Base-by-base conservation (phyloP, 2,888 invertebrate species). In the Peribatodes rhomboidaria region DNA sequence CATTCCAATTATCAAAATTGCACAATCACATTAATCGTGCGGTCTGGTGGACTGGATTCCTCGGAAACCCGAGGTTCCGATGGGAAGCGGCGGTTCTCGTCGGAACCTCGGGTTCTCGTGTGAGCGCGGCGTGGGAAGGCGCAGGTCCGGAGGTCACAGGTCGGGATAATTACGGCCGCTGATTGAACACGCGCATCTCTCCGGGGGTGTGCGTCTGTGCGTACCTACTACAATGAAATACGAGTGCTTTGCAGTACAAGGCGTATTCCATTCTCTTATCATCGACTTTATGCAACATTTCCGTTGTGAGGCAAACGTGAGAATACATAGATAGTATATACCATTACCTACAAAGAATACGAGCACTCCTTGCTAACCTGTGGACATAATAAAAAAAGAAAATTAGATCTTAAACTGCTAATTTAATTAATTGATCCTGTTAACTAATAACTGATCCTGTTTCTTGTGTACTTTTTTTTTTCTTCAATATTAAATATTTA, bases 121-220 rank as follows among this genome's bases (percentile, higher is more conserved):
- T 33, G 55, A 55, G 31, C 44, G 9, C 20, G 33, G 44, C 87
- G 85, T 92, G 92, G 86, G 92, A 92, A 92, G 44, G 31, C 16
- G 4, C 10, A 35, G 55, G 33, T 18, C 39, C 53, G 71, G 77
- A 84, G 92, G 92, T 92, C 92, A 87, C 82, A 88, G 89, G 89
- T 88, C 88, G 83, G 82, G 85, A 84, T 90, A 89, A 92, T 92
- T 90, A 88, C 82, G 80, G 79, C 78, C 77, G 73, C 46, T 61
- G 66, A 70, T 67, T 62, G 70, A 61, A 80, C 82, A 77, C 79
- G 81, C 80, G 80, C 81, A 77, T 39, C 75, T 61, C 70, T 68
- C 66, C 72, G 75, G 76, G 76, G 69, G 74, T 67, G 69, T 65
- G 58, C 20, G 57, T 8, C 39, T 53, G 10, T 22, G 22, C 39